Percentiles rank a stretch among this genome's conserved stretches.
These are phyloP conservation scores for Pocillopora damicornis DNA, from an alignment of 64 coral and sea anemone species.

Conservation along the genomic window DNA sequence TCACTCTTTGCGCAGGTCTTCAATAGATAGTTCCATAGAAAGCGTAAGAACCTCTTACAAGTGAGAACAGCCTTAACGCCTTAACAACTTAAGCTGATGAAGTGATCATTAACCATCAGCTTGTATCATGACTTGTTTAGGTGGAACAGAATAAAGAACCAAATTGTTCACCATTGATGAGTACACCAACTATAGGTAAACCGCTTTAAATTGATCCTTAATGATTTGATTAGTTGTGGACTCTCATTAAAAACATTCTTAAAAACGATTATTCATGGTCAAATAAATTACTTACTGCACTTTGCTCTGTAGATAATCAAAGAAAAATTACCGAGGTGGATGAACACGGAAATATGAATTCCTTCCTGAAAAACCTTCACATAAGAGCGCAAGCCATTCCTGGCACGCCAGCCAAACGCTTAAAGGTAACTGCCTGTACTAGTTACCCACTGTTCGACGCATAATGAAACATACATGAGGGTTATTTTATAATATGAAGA, in stretches of 20 bases:
- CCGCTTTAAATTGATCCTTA: neutral
- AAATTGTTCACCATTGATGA: neutral
- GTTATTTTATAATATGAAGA: no score
- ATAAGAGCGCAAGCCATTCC: constrained; percentile 76
- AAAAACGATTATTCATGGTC: no score
- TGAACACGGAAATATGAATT: constrained; percentile 42
- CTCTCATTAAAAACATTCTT: no score
- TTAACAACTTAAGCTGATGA: neutral
- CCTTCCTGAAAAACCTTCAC: constrained; percentile 75
- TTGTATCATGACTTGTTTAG: neutral
- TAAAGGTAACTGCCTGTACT: constrained; percentile 59
- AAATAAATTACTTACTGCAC: neutral
- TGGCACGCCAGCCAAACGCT: constrained; percentile 77
- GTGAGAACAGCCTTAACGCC: neutral
- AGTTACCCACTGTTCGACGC: neutral
- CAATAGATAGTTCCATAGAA: no score
- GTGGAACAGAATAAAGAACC: neutral
- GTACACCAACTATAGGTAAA: neutral
- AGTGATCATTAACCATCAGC: neutral
- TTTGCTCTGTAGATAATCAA: neutral
- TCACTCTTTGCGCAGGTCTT: no score
- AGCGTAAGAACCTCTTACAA: neutral
- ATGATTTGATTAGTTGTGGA: no score
- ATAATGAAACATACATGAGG: no score
- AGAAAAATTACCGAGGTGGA: constrained; percentile 4